A percentile compares a stretch with the other conserved stretches of the same genome.
Conservation (phyloP, 37 sponge, comb jelly and placozoan genomes). For the Bolinopsis microptera region DNA sequence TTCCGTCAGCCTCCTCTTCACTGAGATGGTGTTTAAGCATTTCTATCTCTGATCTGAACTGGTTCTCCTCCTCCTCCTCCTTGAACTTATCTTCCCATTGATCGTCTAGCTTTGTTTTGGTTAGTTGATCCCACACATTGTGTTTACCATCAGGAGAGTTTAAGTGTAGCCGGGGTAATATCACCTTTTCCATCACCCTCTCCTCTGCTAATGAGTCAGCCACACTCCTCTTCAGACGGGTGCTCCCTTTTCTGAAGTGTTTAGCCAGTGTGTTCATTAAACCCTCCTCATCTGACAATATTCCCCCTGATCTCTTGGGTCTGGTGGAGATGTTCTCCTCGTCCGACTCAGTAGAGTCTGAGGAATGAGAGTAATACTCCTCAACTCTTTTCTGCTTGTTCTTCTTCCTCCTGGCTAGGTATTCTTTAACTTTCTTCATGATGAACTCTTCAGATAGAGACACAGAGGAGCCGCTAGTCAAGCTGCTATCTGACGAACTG, state of each 20-base stretch:
- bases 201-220: not conserved
- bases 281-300: not conserved
- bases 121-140: not conserved
- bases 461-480: not conserved
- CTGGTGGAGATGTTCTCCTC: not conserved
- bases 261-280: not conserved
- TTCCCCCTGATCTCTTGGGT: not conserved
- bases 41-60: not conserved
- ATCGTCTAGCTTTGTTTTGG: not conserved
- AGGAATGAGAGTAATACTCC: not conserved
- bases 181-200: not conserved
- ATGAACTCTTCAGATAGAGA: not conserved
- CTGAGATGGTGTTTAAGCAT: not conserved
- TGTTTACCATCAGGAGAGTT: not conserved
- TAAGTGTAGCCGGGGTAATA: not conserved
- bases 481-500: not conserved
- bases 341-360: not conserved
- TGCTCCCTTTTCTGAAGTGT: not conserved
- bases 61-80: not conserved
- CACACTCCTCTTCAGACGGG: not conserved
- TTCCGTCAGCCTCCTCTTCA: not conserved
- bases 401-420: not conserved
- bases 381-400: not conserved
- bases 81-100: not conserved
- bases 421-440: constrained; percentile 9